Evolutionary conservation across 1,140 invertebrate species (phyloP), one percentile per base, ranked within the genome.

Genomic region (Drosophila mauritiana): DNA sequence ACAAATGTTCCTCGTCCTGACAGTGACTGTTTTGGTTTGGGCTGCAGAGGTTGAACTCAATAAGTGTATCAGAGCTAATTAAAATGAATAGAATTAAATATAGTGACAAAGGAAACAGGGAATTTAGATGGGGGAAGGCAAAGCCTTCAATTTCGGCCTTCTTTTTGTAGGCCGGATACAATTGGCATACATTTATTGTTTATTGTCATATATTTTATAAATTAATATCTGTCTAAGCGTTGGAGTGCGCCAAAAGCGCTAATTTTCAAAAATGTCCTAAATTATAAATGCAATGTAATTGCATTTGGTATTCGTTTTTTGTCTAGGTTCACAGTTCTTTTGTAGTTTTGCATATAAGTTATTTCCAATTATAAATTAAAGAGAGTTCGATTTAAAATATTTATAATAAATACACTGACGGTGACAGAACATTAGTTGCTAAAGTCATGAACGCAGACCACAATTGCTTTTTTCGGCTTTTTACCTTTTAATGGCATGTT

Each of bases 1-100:
- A 78, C 78, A 81, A 77, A 81, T 81, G 78, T 73, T 49, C 45
- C 49, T 52, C 53, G 37, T 31, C 25, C 65, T 58, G 67, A 78
- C 67, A 64, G 58, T 59, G 61, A 73, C 49, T 61, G 46, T 0
- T 11, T 20, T 10, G 13, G 6, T 22, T 15, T 42, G n/a, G 8
- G 27, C 0, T 13, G 11, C 40, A 5, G 20, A 68, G 37, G 52
- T 34, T 67, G 54, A 61, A 53, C 45, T 52, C 70, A 68, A 73
- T 58, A 73, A 58, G 48, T 45, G 20, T 72, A 48, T 55, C 55
- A 62, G 31, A 42, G 48, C 57, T 49, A 73, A 82, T 73, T 81
- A 81, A 73, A 73, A 67, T 49, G 36, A 78, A 58, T 55, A 59
- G 43, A 69, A 70, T 70, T 42, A 49, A 72, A 31, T 57, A 49